Evolutionary conservation across 2,113 vertebrate genomes (phyloP).

Genomic region (Pseudonaja textilis): DNA sequence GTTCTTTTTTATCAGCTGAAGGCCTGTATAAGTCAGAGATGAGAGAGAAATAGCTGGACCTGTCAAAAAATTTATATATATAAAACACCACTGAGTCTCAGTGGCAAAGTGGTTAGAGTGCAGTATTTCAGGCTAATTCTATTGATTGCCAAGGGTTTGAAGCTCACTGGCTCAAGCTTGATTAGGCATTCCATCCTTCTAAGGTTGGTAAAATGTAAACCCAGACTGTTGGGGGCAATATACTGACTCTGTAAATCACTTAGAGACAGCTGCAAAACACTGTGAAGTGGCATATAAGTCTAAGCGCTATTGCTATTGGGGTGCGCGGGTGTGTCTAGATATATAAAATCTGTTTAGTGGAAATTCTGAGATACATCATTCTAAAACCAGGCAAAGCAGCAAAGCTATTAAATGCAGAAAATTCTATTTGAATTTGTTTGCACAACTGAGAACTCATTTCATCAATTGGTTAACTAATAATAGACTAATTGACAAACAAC

Average conservation of each 20-base stretch:
- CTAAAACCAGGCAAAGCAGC: neutral
- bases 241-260: neutral
- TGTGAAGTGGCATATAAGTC: too few relatives aligned
- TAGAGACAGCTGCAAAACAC: too few relatives aligned
- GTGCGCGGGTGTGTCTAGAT: too few relatives aligned
- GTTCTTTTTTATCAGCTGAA: neutral
- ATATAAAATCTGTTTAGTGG: neutral
- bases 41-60: too few relatives aligned
- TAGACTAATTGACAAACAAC: too few relatives aligned
- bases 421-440: neutral
- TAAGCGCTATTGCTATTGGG: too few relatives aligned
- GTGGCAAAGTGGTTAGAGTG: too few relatives aligned
- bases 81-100: too few relatives aligned
- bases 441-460: neutral
- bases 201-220: neutral
- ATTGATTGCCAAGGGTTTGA: neutral
- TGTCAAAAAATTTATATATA: too few relatives aligned
- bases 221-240: neutral
- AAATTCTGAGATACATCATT: neutral
- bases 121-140: neutral
- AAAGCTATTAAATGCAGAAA: neutral
- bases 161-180: neutral
- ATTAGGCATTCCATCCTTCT: neutral
- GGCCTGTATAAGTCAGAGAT: too few relatives aligned
- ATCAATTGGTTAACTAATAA: neutral